Evolutionary conservation across 2,113 vertebrate species (phyloP).

Genomic region (Ameiurus melas): DNA sequence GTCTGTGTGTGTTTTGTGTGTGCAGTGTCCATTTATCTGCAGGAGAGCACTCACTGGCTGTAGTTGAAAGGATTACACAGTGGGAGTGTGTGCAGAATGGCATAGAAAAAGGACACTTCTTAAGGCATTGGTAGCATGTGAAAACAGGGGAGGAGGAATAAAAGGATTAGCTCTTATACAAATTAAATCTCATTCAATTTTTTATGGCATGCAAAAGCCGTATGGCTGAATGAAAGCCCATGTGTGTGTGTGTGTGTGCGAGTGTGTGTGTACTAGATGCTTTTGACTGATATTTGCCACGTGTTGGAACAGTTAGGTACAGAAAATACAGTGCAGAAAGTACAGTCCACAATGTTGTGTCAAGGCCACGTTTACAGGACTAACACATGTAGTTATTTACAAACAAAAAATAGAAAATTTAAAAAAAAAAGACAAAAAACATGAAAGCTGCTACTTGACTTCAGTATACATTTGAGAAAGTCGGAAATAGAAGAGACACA

Average conservation of each 20-base stretch:
- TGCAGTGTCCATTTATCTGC: not conserved
- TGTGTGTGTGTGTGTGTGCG: conserved; percentile 19
- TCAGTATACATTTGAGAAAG: not conserved
- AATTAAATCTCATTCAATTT: conserved; percentile 40
- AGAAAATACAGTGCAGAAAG: conserved; percentile 11
- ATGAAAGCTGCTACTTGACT: not conserved
- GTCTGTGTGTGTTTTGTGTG: not conserved
- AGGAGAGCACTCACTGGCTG: conserved; percentile 4
- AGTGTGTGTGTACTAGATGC: not conserved
- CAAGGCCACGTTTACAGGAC: not conserved
- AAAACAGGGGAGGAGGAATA: conserved; percentile 15
- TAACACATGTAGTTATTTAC: not conserved
- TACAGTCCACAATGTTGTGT: not conserved
- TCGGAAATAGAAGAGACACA: not conserved
- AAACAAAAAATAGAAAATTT: not conserved
- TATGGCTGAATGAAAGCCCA: not conserved
- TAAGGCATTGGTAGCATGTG: not conserved
- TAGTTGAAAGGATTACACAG: conserved; percentile 38
- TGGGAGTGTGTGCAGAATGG: conserved; percentile 13
- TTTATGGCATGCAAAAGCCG: conserved; percentile 15
- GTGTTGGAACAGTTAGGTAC: not conserved
- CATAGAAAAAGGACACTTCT: conserved; percentile 22
- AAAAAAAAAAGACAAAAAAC: not conserved
- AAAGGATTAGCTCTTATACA: conserved; percentile 39
- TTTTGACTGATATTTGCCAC: not conserved